These are phyloP conservation scores for Myopa tessellatipennis DNA, from an alignment of 2,888 invertebrate genomes.

Conservation along the genomic window DNA sequence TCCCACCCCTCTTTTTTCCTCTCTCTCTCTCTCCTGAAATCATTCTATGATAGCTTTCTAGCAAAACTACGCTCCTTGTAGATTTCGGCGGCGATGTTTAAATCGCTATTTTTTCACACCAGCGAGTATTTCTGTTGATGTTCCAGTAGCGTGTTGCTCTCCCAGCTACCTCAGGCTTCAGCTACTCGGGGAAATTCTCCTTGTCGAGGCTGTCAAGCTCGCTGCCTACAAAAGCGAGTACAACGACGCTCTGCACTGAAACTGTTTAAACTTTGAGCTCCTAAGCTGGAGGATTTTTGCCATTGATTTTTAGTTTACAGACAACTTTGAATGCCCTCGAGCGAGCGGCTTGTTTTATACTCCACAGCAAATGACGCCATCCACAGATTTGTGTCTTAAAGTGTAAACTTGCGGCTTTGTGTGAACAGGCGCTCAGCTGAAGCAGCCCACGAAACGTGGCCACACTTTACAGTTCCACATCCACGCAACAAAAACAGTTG, in stretches of 20 bases:
- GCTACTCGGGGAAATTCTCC: too few relatives aligned
- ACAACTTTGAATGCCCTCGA: background rate
- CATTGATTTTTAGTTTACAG: too few relatives aligned
- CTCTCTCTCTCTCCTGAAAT: background rate
- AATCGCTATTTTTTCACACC: too few relatives aligned
- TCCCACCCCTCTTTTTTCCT: background rate
- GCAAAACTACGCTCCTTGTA: too few relatives aligned
- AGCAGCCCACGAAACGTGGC: constrained; percentile 28
- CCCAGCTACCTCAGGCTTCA: background rate
- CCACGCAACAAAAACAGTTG: constrained; percentile 10
- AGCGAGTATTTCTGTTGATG: too few relatives aligned
- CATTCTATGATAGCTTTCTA: too few relatives aligned
- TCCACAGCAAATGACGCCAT: too few relatives aligned
- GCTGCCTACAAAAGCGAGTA: background rate
- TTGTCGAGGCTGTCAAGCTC: background rate
- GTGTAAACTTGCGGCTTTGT: constrained; percentile 63
- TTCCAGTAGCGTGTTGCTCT: background rate
- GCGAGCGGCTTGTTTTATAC: background rate
- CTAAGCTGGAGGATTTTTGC: too few relatives aligned
- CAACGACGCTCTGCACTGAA: too few relatives aligned
- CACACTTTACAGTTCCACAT: constrained; percentile 5
- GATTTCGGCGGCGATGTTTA: too few relatives aligned
- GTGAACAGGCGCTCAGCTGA: constrained; percentile 59
- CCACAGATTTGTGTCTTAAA: constrained; percentile 57
- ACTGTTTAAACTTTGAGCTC: too few relatives aligned